Percentiles rank a stretch among this genome's conserved stretches.
Evolutionary conservation across 2,888 invertebrate genomes (phyloP).

Genomic region (Polietes domitor): DNA sequence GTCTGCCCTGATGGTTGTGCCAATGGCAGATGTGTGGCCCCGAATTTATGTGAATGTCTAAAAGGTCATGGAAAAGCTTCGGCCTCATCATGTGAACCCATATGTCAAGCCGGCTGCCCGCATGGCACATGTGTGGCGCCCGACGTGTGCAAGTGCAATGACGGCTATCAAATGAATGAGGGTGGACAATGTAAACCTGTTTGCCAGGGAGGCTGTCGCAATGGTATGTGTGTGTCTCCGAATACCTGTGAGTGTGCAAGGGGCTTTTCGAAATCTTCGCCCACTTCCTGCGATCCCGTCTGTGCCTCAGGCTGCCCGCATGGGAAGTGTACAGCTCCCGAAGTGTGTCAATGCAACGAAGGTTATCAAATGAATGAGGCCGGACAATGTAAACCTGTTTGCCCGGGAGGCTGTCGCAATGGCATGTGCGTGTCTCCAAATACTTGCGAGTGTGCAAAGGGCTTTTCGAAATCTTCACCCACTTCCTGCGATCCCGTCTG

Average conservation of each 20-base stretch:
- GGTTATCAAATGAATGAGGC: slow-evolving; percentile 77
- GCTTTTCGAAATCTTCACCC: slow-evolving; percentile 18
- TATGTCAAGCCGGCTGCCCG: slow-evolving; percentile 65
- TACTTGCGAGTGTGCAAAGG: slow-evolving; percentile 54
- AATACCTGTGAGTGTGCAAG: slow-evolving; percentile 51
- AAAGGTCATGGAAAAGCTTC: slow-evolving; percentile 69
- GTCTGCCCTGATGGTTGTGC: slow-evolving; percentile 59
- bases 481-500: slow-evolving; percentile 73
- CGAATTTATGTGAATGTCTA: slow-evolving; percentile 72
- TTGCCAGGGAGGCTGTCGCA: slow-evolving; percentile 50
- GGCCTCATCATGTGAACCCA: slow-evolving; percentile 73
- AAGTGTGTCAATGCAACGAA: slow-evolving; percentile 85
- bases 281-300: slow-evolving; percentile 63
- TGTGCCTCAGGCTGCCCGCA: slow-evolving; percentile 76
- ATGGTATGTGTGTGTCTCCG: slow-evolving; percentile 55
- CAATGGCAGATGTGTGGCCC: slow-evolving; percentile 76
- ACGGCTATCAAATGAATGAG: slow-evolving; percentile 78
- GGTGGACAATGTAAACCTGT: slow-evolving; percentile 52
- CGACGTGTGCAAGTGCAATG: slow-evolving; percentile 86
- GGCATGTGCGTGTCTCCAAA: slow-evolving; percentile 51
- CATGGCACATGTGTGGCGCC: slow-evolving; percentile 86
- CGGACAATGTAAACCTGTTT: slow-evolving; percentile 57
- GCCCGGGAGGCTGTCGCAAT: slow-evolving; percentile 50
- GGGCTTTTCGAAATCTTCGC: slow-evolving; percentile 35
- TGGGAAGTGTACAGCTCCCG: slow-evolving; percentile 86